phyloP scores from a whole-genome alignment of 2,888 invertebrate species.

The Rhingia campestris region DNA sequence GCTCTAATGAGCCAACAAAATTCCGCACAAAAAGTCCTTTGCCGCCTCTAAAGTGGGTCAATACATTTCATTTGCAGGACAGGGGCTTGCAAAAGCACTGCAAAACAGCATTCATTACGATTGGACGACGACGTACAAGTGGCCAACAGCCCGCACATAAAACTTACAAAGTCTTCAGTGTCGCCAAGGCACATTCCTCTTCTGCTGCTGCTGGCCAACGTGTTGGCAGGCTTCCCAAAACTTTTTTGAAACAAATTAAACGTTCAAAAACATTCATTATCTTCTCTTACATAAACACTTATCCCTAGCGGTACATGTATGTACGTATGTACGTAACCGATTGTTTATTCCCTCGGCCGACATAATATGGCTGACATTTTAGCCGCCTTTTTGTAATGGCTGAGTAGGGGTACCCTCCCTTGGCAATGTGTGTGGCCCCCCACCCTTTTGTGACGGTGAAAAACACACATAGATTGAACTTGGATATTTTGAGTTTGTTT shows the following conservation, averaged over 20 bases:
- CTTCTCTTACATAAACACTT: slow-evolving; percentile 4
- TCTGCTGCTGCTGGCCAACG: neutral
- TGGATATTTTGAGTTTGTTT: slow-evolving; percentile 39
- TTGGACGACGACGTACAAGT: neutral
- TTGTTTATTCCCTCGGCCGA: slow-evolving; percentile 27
- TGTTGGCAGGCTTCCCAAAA: slow-evolving; percentile 53
- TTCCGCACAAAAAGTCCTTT: too few relatives aligned
- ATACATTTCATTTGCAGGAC: too few relatives aligned
- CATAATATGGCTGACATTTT: slow-evolving; percentile 31
- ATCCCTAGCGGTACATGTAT: too few relatives aligned
- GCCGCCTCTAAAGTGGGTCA: too few relatives aligned
- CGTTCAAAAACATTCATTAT: neutral
- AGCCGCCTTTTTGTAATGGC: neutral
- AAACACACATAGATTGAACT: slow-evolving; percentile 36
- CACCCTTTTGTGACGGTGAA: too few relatives aligned
- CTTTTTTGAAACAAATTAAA: slow-evolving; percentile 4
- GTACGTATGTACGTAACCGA: neutral
- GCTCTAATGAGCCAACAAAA: too few relatives aligned
- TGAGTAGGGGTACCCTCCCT: slow-evolving; percentile 10
- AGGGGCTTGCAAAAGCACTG: too few relatives aligned
- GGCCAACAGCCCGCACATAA: neutral
- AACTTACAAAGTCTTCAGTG: slow-evolving; percentile 9
- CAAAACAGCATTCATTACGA: too few relatives aligned
- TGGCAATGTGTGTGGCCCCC: too few relatives aligned
- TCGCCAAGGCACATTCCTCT: slow-evolving; percentile 30